Conservation (phyloP, 2,888 invertebrate species). For the Meta bourneti region DNA sequence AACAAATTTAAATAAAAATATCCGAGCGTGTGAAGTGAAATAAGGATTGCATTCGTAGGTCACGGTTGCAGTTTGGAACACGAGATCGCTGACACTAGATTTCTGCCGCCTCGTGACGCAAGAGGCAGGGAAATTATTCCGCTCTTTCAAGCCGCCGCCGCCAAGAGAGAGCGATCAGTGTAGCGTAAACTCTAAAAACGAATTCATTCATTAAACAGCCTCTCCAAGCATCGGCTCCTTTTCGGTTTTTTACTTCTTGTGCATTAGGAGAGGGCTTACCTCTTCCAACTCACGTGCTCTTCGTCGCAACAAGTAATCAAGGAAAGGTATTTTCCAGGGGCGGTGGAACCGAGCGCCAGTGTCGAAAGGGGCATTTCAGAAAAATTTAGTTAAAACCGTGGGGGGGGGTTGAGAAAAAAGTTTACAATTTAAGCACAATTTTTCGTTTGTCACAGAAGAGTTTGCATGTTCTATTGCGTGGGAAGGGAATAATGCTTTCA, state of each 20-base stretch:
- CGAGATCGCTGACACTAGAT: conserved; percentile 51
- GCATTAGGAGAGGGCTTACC: background rate
- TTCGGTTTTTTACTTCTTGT: background rate
- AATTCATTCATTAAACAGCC: conserved; percentile 68
- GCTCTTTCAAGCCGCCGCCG: conserved; percentile 50
- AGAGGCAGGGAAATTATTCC: conserved; percentile 36
- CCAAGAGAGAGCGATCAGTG: conserved; percentile 24
- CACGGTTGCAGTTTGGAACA: conserved; percentile 60
- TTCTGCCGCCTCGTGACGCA: conserved; percentile 45
- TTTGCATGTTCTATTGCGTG: too few relatives aligned
- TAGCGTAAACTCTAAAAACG: conserved; percentile 55
- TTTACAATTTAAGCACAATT: too few relatives aligned
- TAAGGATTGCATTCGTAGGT: conserved; percentile 38
- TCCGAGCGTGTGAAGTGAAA: background rate
- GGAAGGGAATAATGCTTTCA: too few relatives aligned
- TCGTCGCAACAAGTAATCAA: background rate
- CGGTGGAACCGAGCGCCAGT: too few relatives aligned
- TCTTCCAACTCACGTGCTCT: background rate
- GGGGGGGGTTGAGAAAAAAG: too few relatives aligned
- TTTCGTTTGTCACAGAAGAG: too few relatives aligned
- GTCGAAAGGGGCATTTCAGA: too few relatives aligned
- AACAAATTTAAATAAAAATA: background rate
- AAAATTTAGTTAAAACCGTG: too few relatives aligned
- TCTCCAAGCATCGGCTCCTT: conserved; percentile 14
- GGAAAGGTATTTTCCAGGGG: background rate